Evolutionary conservation across 2,888 invertebrate species (phyloP).

Genomic region (Drosophila parthenogenetica): DNA sequence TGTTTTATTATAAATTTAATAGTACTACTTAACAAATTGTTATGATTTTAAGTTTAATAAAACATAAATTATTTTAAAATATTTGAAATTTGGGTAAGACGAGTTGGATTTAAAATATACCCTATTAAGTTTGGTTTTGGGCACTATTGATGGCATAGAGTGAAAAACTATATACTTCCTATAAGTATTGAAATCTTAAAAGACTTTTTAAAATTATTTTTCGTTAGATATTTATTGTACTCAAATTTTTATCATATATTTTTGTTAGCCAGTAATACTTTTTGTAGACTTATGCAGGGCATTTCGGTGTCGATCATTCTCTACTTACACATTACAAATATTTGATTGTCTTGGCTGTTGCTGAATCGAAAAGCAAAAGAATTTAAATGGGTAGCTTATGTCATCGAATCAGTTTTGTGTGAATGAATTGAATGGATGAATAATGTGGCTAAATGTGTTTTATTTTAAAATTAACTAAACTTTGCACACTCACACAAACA

Average conservation of each 20-base stretch:
- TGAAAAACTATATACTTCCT: too few species aligned
- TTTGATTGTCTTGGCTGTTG: slow-evolving; percentile 13
- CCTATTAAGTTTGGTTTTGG: background rate
- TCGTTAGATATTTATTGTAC: too few species aligned
- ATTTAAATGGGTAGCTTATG: slow-evolving; percentile 66
- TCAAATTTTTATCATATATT: too few species aligned
- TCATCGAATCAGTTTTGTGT: slow-evolving; percentile 50
- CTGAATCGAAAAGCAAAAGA: slow-evolving; percentile 40
- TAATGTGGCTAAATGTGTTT: slow-evolving; percentile 54
- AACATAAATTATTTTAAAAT: background rate
- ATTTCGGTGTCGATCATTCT: slow-evolving; percentile 2
- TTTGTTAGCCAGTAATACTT: too few species aligned
- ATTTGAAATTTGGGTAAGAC: background rate
- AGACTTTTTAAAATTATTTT: too few species aligned
- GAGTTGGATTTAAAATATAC: background rate
- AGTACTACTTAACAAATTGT: background rate
- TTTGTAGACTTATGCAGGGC: background rate
- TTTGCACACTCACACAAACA: slow-evolving; percentile 11
- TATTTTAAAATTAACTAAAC: slow-evolving; percentile 56
- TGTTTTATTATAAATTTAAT: background rate
- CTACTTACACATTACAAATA: background rate
- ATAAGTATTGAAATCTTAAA: too few species aligned
- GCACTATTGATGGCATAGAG: background rate
- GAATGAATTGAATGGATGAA: slow-evolving; percentile 32
- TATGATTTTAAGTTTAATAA: background rate